A percentile compares a stretch with the other conserved stretches of the same genome.
These are phyloP conservation scores for Aegypius monachus DNA, from an alignment of 2,113 vertebrate species.

Conservation along the genomic window DNA sequence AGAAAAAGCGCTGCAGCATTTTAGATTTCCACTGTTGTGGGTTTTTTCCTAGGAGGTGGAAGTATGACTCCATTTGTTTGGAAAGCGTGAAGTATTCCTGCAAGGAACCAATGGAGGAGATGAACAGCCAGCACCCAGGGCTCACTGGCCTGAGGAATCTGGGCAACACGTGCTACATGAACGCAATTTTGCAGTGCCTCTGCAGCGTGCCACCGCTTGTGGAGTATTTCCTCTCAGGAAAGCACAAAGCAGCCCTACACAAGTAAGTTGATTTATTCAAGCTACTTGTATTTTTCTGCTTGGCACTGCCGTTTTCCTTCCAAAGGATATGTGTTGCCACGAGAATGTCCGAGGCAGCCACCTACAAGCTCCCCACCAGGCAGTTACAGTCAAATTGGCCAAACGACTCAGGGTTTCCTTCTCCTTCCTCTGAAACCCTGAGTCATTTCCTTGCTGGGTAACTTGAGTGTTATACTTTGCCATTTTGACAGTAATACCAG, in stretches of 20 bases:
- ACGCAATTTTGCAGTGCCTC: conserved; percentile 82
- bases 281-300: not conserved
- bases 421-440: not conserved
- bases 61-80: not conserved
- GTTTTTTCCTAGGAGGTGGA: not conserved
- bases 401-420: not conserved
- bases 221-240: conserved; percentile 78
- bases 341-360: not conserved
- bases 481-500: not conserved
- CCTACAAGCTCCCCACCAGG: not conserved
- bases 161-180: conserved; percentile 88
- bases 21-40: not conserved
- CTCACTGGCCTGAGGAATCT: conserved; percentile 82
- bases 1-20: not conserved
- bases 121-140: not conserved
- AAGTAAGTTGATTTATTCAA: conserved; percentile 61
- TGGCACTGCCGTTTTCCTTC: not conserved
- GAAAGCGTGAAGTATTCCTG: not conserved
- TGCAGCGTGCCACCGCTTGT: conserved; percentile 75
- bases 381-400: not conserved
- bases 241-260: conserved; percentile 61
- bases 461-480: too few relatives aligned
- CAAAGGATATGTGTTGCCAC: accelerated
- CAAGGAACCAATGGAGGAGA: not conserved
- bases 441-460: not conserved